Evolutionary conservation across 1,140 invertebrate genomes (phyloP), one percentile per base, ranked within the genome.

Genomic region (Marisa cornuarietis): DNA sequence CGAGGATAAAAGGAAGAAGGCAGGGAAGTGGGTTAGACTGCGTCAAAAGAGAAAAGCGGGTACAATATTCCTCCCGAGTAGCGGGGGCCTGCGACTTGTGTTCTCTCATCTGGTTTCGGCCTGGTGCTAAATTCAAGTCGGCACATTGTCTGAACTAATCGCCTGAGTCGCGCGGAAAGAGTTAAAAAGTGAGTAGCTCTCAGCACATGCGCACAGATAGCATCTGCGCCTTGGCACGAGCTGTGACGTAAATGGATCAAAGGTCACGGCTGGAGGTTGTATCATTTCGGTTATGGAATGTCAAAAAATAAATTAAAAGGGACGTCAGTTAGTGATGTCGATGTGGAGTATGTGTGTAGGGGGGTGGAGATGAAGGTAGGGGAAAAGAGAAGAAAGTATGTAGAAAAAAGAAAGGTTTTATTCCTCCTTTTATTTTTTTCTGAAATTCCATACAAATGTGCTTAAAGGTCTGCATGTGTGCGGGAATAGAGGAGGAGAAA

Each of bases 131-230:
- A 76, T 65, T 76, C 75, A 31, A 76, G 26, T 66, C 26, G 75
- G 62, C 75, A 76, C 63, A 18, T 76, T 76, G 75, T 76, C 75
- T 49, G 10, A 16, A 20, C 26, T 76, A 65, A 76, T 76, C 75
- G 75, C 51, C 62, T 14, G 9, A 42, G 62, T 76, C 75, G 63
- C n/a, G 63, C 42, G 63, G 42, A 76, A 76, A 66, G 63, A 76
- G 75, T 61, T n/a, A 66, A 62, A 76, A 76, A 76, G 75, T 76
- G 75, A 65, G 61, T 58, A 61, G 61, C 66, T 76, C 66, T 76
- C 75, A 76, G 66, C 75, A 76, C 75, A 76, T 76, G 75, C 75
- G 75, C 75, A 66, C 61, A 76, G 75, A 76, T 76, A 76, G 75
- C 61, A 76, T 76, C 75, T 61, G 74, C 58, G 61, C 22, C 62